Evolutionary conservation across 2,113 vertebrate species (phyloP).

Genomic region (Rhipidura dahli): DNA sequence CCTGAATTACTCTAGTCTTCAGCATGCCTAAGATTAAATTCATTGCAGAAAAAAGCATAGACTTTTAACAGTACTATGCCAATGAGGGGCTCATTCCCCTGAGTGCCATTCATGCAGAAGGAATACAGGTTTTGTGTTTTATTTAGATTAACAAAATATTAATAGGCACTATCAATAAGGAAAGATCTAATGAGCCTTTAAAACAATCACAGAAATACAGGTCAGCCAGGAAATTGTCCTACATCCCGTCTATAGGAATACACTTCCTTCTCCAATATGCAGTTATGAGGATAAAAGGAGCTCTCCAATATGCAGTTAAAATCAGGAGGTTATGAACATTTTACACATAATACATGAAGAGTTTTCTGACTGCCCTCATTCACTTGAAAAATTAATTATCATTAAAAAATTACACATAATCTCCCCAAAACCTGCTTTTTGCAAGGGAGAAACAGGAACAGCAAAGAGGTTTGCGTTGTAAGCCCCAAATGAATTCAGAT

Average conservation of each 20-base stretch:
- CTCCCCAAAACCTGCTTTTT: neutral
- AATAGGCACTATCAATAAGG: neutral
- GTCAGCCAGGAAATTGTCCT: neutral
- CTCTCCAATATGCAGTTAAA: neutral
- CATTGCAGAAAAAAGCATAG: neutral
- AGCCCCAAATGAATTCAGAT: neutral
- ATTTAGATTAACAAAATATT: neutral
- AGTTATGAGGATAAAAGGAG: too few relatives aligned
- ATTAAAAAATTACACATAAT: neutral
- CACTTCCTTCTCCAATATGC: neutral
- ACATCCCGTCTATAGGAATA: neutral
- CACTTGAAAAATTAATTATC: too few relatives aligned
- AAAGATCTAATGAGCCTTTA: neutral
- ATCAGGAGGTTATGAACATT: neutral
- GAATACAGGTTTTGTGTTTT: neutral
- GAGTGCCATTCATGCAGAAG: neutral
- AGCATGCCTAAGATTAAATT: neutral
- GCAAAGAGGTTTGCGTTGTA: neutral
- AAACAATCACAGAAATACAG: neutral
- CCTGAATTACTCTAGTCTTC: neutral
- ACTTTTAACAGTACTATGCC: neutral
- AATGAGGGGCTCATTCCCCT: neutral
- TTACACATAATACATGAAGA: neutral
- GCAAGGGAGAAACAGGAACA: neutral
- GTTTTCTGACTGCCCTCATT: neutral